A percentile compares a stretch with the other conserved stretches of the same genome.
Evolutionary conservation across 2,113 vertebrate genomes (phyloP).

Genomic region (Eurypyga helias): DNA sequence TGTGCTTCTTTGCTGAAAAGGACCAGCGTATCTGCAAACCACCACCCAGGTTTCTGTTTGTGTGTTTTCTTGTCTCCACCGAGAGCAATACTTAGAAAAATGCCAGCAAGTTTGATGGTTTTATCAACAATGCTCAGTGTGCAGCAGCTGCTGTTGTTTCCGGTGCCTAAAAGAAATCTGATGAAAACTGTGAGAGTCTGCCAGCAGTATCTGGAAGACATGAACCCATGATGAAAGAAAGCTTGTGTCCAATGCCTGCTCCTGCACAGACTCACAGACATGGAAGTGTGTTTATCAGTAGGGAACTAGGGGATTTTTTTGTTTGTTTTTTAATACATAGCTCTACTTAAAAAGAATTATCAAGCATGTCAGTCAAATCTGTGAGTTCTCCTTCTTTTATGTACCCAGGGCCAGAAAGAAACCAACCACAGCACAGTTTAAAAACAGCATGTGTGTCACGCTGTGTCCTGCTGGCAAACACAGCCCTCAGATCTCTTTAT

Average conservation of each 20-base stretch:
- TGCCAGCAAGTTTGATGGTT: not conserved
- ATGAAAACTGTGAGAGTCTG: not conserved
- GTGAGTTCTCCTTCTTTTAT: not conserved
- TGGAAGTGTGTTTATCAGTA: not conserved
- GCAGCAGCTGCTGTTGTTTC: not conserved
- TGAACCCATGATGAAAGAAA: not conserved
- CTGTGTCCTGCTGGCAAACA: not conserved
- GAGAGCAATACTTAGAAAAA: not conserved
- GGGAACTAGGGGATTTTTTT: not conserved
- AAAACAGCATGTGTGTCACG: not conserved
- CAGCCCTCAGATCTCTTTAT: not conserved
- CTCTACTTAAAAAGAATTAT: slow-evolving; percentile 13
- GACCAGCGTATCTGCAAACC: not conserved
- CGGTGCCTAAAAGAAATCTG: not conserved
- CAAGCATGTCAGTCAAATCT: not conserved
- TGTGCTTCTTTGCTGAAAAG: not conserved
- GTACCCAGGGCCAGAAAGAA: not conserved
- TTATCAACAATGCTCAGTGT: not conserved
- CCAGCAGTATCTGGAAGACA: not conserved
- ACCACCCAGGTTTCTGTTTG: not conserved
- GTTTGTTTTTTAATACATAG: not conserved
- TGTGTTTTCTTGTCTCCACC: not conserved
- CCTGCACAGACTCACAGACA: not conserved
- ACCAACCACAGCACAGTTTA: not conserved
- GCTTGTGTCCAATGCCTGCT: not conserved